Base-by-base conservation (phyloP, 2,888 invertebrate species). In the Malacosoma neustria region DNA sequence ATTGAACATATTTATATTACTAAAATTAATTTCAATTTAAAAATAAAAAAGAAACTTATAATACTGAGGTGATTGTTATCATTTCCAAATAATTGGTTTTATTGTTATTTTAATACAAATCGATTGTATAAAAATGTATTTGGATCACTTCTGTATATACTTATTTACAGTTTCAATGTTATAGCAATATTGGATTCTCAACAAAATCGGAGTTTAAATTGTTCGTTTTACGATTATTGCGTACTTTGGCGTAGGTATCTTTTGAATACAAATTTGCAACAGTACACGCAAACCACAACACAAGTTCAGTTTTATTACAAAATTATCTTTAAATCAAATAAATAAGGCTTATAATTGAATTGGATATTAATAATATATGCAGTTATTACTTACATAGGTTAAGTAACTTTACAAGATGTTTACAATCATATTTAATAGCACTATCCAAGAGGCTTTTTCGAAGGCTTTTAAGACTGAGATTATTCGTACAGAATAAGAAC, bases 181-280 rank as follows among this genome's bases (percentile, higher is more conserved):
- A 22, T 9, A 22, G 9, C 22, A 22, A 22, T 22, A 22, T 22
- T 22, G 58, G 59, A 69, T 72, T 72, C 67, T 71, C 63, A 62
- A 71, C 71, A 70, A 71, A 77, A 76, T 69, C 65, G 46, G 66
- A 79, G 61, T 76, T 73, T 70, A 76, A 79, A 80, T 77, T 63
- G 72, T 71, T 65, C 61, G 63, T 64, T 81, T 84, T 81, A 81
- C 65, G 75, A 68, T 77, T 72, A 80, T 79, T 57, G 64, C 57
- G 63, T 74, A 73, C 71, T 76, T 65, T 56, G 63, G 70, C 72
- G 67, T 74, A 72, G 68, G 70, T 79, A 79, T 69, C 67, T 69
- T 72, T 71, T 68, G 77, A 76, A 80, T 79, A 74, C 72, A 64
- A 77, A 79, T 77, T 73, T 62, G 68, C 61, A 59, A 64, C 59